Conservation (phyloP, 1,140 invertebrate genomes). For the Acromyrmex echinatior region DNA sequence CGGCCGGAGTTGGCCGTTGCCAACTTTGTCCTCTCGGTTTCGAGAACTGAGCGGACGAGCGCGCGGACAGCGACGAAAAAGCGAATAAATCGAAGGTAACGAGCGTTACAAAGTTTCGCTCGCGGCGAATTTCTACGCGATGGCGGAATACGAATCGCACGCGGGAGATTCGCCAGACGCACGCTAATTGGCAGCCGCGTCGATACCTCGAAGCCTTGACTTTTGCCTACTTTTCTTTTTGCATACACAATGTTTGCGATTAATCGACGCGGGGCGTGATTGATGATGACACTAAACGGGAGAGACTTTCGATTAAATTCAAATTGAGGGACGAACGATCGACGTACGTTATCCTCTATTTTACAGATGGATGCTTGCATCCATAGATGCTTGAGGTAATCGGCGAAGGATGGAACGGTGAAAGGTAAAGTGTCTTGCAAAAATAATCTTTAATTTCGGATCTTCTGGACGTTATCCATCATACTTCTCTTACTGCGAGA, state of each 20-base stretch:
- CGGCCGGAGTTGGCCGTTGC: constrained; percentile 61
- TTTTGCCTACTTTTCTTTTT: neutral
- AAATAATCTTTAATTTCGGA: constrained; percentile 7
- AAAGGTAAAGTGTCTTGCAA: constrained; percentile 7
- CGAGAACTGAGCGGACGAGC: constrained; percentile 35
- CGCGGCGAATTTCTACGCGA: constrained; percentile 42
- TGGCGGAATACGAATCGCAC: constrained; percentile 48
- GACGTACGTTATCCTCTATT: constrained; percentile 16
- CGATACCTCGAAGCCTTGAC: neutral
- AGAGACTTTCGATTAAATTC: constrained; percentile 23
- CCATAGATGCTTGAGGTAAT: neutral
- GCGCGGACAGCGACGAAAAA: constrained; percentile 41
- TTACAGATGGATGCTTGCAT: constrained; percentile 22
- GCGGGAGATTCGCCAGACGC: constrained; percentile 32
- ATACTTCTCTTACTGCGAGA: neutral
- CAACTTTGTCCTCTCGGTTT: constrained; percentile 52
- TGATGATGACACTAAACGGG: neutral
- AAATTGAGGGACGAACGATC: constrained; percentile 19
- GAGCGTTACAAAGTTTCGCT: constrained; percentile 46
- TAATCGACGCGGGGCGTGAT: constrained; percentile 46
- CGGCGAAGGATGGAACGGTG: neutral
- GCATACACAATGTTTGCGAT: constrained; percentile 28
- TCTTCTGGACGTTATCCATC: neutral
- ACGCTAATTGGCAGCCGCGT: constrained; percentile 34
- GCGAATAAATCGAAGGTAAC: constrained; percentile 62